Evolutionary conservation across 1,140 invertebrate species (phyloP), one percentile per base, ranked within the genome.

Genomic region (Sarcophaga bullata): DNA sequence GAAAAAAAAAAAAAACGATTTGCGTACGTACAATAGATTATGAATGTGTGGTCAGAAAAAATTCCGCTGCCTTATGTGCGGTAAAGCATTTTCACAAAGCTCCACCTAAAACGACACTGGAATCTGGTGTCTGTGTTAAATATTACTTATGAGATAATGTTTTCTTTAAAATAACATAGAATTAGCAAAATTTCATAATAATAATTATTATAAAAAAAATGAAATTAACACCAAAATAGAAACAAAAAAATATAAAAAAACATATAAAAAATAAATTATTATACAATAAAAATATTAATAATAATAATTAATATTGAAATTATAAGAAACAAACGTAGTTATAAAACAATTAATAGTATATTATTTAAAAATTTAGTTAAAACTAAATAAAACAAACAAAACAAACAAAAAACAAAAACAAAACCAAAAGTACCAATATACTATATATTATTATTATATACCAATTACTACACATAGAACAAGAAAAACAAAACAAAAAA

Each of bases 11-110:
- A 68, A 19, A 19, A 19, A 9, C 8, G 8, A 6, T 81, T 82
- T 76, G 25, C 25, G 25, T 37, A 37, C 25, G 25, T 37, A 37
- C 25, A 37, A 37, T 81, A 90, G 89, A 87, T 91, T n/a, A 90
- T 86, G 91, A 91, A 88, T 91, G 91, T 88, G 91, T 84, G 90
- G 90, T 85, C 88, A 90, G 86, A 91, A 91, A 85, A 90, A 91
- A 86, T 91, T 91, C 88, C 86, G 88, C 84, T 91, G 91, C 86
- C 86, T 91, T 84, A 90, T 91, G 86, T 91, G 91, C 87, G 87
- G 87, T 84, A 89, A 90, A 87, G 86, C 86, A 86, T 90, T 91
- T 88, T 90, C 89, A 86, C 88, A 90, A 89, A 89, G 89, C 88
- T 89, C 89, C 89, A 90, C 87, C 88, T 90, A 86, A 90, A 90